A percentile compares a stretch with the other conserved stretches of the same genome.
phyloP scores from a whole-genome alignment of 2,113 vertebrate genomes.

The Mohoua ochrocephala region DNA sequence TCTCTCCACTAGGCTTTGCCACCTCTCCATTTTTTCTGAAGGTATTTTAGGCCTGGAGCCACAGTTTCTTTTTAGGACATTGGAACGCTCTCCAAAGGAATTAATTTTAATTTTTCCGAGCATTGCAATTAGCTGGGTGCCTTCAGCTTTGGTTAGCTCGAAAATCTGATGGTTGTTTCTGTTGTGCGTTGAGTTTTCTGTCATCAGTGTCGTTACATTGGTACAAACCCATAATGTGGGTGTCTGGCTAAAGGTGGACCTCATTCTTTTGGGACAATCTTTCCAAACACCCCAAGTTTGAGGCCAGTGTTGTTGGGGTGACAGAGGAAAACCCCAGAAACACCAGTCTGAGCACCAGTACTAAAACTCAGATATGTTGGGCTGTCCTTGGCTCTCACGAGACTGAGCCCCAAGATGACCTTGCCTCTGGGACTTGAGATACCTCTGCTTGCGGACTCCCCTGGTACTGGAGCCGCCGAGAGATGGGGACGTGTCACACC shows the following conservation, averaged over 20 bases:
- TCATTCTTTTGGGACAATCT: accelerated
- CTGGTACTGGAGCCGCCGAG: not conserved
- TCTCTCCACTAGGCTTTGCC: not conserved
- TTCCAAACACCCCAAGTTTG: not conserved
- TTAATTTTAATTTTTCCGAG: not conserved
- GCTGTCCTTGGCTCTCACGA: not conserved
- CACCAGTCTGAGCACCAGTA: not conserved
- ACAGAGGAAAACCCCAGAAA: not conserved
- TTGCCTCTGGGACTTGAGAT: not conserved
- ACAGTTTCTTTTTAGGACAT: not conserved
- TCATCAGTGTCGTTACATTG: accelerated
- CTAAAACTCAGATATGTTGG: not conserved
- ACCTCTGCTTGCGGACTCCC: not conserved
- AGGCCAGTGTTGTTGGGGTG: not conserved
- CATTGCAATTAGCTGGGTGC: not conserved
- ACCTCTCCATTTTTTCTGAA: not conserved
- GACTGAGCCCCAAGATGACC: not conserved
- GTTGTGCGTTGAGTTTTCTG: not conserved
- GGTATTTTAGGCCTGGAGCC: not conserved
- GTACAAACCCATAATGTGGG: not conserved
- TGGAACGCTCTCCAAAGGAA: not conserved
- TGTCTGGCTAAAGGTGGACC: not conserved
- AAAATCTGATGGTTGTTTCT: not conserved
- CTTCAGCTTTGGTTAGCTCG: not conserved
- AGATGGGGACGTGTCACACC: not conserved